A percentile compares a stretch with the other conserved stretches of the same genome.
Evolutionary conservation across 2,797 vertebrate species (phyloP).

Genomic region (Tenualosa thibaudeaui): DNA sequence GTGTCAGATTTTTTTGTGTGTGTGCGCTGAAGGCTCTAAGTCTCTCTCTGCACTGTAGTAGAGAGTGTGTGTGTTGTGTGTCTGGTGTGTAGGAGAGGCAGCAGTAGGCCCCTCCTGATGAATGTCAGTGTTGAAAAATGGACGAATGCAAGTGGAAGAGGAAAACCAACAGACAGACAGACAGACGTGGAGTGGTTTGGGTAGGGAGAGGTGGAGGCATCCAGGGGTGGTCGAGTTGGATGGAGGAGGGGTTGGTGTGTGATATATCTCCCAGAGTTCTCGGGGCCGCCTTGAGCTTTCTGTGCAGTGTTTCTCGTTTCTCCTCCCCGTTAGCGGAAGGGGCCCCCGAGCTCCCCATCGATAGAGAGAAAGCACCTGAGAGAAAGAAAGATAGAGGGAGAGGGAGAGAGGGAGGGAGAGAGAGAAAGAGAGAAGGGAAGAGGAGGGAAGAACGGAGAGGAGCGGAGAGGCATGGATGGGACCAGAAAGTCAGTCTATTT

Average conservation of each 20-base stretch:
- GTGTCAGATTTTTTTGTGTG: not conserved
- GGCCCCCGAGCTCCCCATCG: not conserved
- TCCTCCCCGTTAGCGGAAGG: not conserved
- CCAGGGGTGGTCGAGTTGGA: too few relatives aligned
- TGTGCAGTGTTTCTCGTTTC: not conserved
- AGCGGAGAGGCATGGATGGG: not conserved
- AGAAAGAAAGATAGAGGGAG: not conserved
- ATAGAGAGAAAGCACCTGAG: constrained; percentile 17
- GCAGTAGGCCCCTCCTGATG: too few relatives aligned
- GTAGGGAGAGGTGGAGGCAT: too few relatives aligned
- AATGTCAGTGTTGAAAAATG: too few relatives aligned
- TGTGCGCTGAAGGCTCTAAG: not conserved
- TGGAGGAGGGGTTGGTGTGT: not conserved
- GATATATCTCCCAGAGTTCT: constrained; percentile 10
- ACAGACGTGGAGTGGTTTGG: too few relatives aligned
- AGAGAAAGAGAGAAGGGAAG: not conserved
- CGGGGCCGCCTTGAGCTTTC: not conserved
- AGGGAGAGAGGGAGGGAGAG: not conserved
- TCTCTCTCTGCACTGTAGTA: not conserved
- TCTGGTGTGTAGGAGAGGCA: too few relatives aligned
- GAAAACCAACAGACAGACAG: constrained; percentile 5
- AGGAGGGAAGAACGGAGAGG: not conserved
- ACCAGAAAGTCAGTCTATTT: not conserved
- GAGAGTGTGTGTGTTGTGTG: too few relatives aligned
- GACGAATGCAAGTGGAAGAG: not conserved